Evolutionary conservation across 2,888 invertebrate species (phyloP), one percentile per base, ranked within the genome.

Genomic region (Amblyjoppa fuscipennis): DNA sequence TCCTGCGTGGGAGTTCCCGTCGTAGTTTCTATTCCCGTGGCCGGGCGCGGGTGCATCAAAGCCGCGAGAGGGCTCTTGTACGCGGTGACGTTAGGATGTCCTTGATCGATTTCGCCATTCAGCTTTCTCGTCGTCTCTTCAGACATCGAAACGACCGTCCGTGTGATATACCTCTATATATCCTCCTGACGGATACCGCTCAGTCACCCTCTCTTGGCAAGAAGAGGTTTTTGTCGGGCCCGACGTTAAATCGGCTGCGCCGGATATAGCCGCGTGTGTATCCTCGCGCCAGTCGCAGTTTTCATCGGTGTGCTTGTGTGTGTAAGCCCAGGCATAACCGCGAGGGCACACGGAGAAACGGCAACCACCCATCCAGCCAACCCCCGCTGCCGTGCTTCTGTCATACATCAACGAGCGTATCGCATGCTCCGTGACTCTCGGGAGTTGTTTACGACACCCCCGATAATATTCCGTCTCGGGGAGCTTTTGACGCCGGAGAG

Each of bases 391-490:
- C 53, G 41, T 41, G 76, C 38, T 34, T 53, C 79, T 80, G 82
- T 84, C 68, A 53, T 83, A 76, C 81, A 81, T 82, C 81, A 83
- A 77, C 83, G 69, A 85, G 79, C 82, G 70, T 87, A 84, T 87
- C 87, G 76, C 64, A 59, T 51, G 31, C 75, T 59, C 59, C 20
- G 41, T n/a, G 71, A 66, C 70, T 82, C 71, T 41, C 70, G 28
- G 74, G 81, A 78, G 69, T 83, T 88, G 78, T 88, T 85, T 88
- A 87, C 79, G 83, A 80, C 81, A 86, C 82, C 84, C 51, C 64
- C 66, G 85, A 87, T 88, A 85, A 87, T 87, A 87, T 88, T 87
- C 79, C 86, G 81, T 76, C 75, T 78, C 66, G 31, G 25, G 68
- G 38, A 79, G 61, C 81, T 84, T 82, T 84, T 64, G 80, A 84